A percentile compares a stretch with the other conserved stretches of the same genome.
Conservation (phyloP, 2,797 vertebrate species). For the Enteromius thamalakanensis region DNA sequence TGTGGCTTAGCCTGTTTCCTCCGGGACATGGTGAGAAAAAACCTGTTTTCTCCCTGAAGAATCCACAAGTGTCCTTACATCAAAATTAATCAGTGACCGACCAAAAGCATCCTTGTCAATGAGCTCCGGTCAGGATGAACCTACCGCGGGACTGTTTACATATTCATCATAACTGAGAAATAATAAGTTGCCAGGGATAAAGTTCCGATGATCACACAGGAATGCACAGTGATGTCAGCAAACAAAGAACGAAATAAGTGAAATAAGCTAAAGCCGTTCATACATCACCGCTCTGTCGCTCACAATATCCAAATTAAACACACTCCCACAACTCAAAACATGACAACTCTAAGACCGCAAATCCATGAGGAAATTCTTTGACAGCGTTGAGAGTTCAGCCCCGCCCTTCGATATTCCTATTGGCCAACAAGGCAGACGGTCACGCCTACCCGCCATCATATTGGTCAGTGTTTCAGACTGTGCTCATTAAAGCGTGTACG, state of each 20-base stretch:
- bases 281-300: neutral
- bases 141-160: neutral
- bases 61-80: conserved; percentile 2
- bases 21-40: conserved; percentile 93
- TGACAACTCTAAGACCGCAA: conserved; percentile 3
- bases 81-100: neutral
- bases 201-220: neutral
- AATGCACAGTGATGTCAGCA: neutral
- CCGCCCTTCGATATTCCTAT: conserved; percentile 36
- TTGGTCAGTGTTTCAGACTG: conserved; percentile 20
- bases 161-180: neutral
- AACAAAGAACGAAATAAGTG: neutral
- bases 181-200: neutral
- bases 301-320: conserved; percentile 9
- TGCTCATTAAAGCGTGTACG: conserved; percentile 10
- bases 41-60: neutral
- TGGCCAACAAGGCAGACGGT: neutral
- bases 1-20: conserved; percentile 99
- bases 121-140: neutral
- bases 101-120: neutral
- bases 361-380: conserved; percentile 46
- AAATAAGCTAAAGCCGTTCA: neutral
- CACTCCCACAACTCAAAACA: conserved; percentile 26
- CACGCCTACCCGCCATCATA: neutral
- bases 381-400: conserved; percentile 15